Base-by-base conservation (phyloP, 2,797 vertebrate genomes). In the Paedocypris micromegethes region DNA sequence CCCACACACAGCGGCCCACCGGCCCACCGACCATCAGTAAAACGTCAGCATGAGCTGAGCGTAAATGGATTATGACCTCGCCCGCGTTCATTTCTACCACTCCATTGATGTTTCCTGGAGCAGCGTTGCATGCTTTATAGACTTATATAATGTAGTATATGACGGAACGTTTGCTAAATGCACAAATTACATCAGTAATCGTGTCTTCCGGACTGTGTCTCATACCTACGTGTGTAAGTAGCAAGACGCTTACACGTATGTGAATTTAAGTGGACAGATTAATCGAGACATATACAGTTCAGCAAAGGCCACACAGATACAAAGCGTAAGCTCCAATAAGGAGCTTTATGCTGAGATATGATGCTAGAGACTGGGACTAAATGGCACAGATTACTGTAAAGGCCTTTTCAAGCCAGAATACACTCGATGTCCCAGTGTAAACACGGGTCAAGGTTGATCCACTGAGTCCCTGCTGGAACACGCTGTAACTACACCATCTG, bases 251-350 rank as follows among this genome's bases (percentile, higher is more conserved):
- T 54, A 23, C 41, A 47, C 2, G 9, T 9, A 53, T 54, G 9
- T 56, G 23, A 23, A 23, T 23, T 23, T 23, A 23, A 23, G 23
- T 23, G 23, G 23, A 23, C 23, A 23, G 23, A 23, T 23, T n/a
- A n/a, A n/a, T n/a, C n/a, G n/a, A 47, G 9, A 63, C 41, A 9
- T 6, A 58, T 47, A 46, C 41, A 40, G 2, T 49, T 9, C 5
- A 39, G 0, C 2, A 46, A 37, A 58, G 9, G 2, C 38, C 43
- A 53, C 40, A 48, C 47, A 59, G n/a, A 47, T 7, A 59, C 58
- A 57, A 59, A 59, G 52, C 7, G 4, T 58, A 66, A 68, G 48
- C 52, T 37, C 58, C 7, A 66, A 66, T 74, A 75, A 50, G 46
- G 4, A 55, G 72, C 45, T 72, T 66, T 53, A 48, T 41, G 58